These are phyloP conservation scores for Erithacus rubecula DNA, from an alignment of 2,797 vertebrate genomes.

Conservation along the genomic window DNA sequence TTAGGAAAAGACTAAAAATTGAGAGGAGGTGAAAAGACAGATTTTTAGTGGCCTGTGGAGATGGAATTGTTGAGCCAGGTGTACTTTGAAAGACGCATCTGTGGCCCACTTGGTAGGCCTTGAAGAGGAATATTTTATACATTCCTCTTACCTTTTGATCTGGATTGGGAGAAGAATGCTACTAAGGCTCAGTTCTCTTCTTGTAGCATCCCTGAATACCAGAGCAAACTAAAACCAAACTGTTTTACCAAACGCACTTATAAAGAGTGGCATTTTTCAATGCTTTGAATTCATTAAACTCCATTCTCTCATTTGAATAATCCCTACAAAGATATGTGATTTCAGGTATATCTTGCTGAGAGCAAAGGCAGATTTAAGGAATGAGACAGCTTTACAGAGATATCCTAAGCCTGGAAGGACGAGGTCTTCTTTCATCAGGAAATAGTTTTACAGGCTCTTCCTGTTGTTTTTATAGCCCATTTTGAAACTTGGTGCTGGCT, in stretches of 20 bases:
- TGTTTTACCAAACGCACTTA: neutral
- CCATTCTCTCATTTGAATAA: conserved; percentile 17
- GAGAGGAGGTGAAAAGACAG: neutral
- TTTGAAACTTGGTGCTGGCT: neutral
- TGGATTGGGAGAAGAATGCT: neutral
- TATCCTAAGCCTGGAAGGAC: neutral
- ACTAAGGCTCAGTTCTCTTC: neutral
- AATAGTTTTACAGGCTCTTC: neutral
- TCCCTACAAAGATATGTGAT: neutral
- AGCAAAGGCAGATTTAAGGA: neutral
- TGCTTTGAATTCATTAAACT: conserved; percentile 8
- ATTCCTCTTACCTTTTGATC: neutral
- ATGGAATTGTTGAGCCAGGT: neutral
- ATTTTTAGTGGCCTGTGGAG: neutral
- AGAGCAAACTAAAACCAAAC: neutral
- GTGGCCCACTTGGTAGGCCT: neutral
- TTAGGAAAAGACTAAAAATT: neutral
- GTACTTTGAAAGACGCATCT: neutral
- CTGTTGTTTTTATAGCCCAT: neutral
- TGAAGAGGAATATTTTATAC: neutral
- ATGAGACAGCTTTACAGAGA: neutral
- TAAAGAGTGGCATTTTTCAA: neutral
- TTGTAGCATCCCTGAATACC: neutral
- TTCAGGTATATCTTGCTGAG: neutral
- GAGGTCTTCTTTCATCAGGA: neutral